Percentiles rank a stretch among this genome's conserved stretches.
Conservation (phyloP, 2,797 vertebrate genomes). For the Emydoidea blandingii region DNA sequence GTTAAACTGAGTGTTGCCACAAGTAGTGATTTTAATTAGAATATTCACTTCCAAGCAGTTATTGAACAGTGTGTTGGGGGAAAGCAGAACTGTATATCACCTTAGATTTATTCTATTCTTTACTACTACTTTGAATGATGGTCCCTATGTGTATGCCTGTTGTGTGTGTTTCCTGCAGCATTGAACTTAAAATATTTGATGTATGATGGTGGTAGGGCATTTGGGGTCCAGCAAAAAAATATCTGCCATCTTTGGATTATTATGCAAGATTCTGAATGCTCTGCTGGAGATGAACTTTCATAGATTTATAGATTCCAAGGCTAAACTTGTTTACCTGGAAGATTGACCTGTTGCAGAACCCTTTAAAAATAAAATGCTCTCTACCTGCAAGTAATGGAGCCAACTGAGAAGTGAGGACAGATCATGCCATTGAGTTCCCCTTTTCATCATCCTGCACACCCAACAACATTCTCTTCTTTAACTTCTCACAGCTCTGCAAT, state of each 20-base stretch:
- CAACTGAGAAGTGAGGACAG: not conserved
- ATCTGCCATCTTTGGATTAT: not conserved
- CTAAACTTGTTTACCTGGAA: not conserved
- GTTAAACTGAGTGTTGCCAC: not conserved
- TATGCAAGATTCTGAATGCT: not conserved
- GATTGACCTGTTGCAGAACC: not conserved
- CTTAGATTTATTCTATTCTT: slow-evolving; percentile 39
- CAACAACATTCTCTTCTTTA: not conserved
- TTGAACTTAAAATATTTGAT: not conserved
- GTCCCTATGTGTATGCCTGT: not conserved
- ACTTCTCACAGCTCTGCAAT: not conserved
- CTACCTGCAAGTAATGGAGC: no score
- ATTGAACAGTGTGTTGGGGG: not conserved
- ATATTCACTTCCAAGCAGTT: slow-evolving; percentile 9
- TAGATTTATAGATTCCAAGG: not conserved
- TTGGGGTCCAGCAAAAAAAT: not conserved
- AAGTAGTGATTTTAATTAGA: slow-evolving; percentile 2
- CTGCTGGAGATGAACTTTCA: not conserved
- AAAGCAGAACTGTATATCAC: slow-evolving; percentile 21
- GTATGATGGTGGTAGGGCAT: not conserved
- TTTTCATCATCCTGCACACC: not conserved
- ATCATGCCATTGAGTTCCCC: not conserved
- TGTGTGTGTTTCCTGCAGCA: not conserved
- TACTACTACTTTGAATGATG: slow-evolving; percentile 24
- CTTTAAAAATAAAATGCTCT: not conserved